Evolutionary conservation across 2,797 vertebrate genomes (phyloP), one percentile per base, ranked within the genome.

Genomic region (Spea hammondii): DNA sequence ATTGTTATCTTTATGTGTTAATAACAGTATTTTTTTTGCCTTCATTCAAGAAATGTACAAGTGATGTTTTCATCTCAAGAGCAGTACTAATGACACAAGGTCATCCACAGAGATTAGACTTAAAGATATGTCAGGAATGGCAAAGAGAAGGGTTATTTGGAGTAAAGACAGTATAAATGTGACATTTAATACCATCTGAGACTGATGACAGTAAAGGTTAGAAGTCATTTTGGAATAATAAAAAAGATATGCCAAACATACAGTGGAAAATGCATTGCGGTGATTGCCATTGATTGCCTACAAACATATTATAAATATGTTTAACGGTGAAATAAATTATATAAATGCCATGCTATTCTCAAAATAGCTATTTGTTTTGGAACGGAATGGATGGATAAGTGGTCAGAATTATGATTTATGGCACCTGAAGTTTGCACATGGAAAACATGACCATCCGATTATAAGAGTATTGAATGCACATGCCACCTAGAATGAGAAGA

Each of bases 81-180:
- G 32, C 45, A 67, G 46, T 67, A 67, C 65, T 48, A 67, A 67
- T n/a, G 46, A 67, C 47, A 67, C 65, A 67, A 48, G 65, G 65
- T 67, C 65, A n/a, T 14, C 45, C 11, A 6, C 14, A 48, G 65
- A 48, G 65, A 67, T 47, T 67, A 67, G 5, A 48, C 45, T 48
- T 12, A 67, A 67, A 5, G 47, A 48, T 47, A 67, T 49, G 44
- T 67, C 46, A n/a, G 12, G 12, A 67, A 49, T 49, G 12, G 65
- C 13, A 67, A 49, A 67, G 65, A 49, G 45, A 67, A 67, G 8
- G 65, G 65, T 48, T 67, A 45, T 67, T 48, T 48, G 14, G 5
- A 48, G 45, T 6, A 67, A 67, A 46, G 65, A 11, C 46, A n/a
- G 65, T 48, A 46, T n/a, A 48, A 67, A 67, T 48, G 45, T 48